These are phyloP conservation scores for Macrochelys suwanniensis DNA, from an alignment of 2,797 vertebrate species.

Conservation along the genomic window DNA sequence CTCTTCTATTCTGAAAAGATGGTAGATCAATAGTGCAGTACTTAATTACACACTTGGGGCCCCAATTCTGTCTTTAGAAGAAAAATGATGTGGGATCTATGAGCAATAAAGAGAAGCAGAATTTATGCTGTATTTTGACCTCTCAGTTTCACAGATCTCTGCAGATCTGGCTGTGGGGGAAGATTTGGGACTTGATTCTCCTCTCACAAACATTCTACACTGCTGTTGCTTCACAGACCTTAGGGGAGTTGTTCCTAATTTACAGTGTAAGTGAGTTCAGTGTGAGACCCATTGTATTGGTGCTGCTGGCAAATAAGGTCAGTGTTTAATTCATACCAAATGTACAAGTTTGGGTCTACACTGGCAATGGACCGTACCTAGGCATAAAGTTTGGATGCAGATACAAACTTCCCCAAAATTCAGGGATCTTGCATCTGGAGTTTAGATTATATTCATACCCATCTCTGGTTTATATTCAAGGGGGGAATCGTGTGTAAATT, in stretches of 20 bases:
- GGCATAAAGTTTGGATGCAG: neutral
- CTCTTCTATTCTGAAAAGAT: slow-evolving; percentile 26
- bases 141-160: neutral
- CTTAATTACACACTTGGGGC: slow-evolving; percentile 18
- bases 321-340: neutral
- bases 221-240: neutral
- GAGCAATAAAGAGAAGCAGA: neutral
- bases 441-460: neutral
- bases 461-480: neutral
- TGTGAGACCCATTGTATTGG: neutral
- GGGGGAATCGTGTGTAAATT: neutral
- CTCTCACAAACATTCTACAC: slow-evolving; percentile 22
- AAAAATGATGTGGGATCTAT: neutral
- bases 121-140: slow-evolving; percentile 15
- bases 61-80: neutral
- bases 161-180: neutral
- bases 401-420: neutral
- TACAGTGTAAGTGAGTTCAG: neutral
- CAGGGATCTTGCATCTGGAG: fast-evolving
- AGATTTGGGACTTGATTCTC: neutral
- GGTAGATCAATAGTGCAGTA: neutral
- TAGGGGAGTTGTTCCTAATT: neutral
- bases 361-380: neutral
- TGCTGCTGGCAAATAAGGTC: neutral
- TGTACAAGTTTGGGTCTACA: neutral